A percentile compares a stretch with the other conserved stretches of the same genome.
phyloP scores from a whole-genome alignment of 92 coral and sea anemone genomes.

The Epizoanthus fatuus region DNA sequence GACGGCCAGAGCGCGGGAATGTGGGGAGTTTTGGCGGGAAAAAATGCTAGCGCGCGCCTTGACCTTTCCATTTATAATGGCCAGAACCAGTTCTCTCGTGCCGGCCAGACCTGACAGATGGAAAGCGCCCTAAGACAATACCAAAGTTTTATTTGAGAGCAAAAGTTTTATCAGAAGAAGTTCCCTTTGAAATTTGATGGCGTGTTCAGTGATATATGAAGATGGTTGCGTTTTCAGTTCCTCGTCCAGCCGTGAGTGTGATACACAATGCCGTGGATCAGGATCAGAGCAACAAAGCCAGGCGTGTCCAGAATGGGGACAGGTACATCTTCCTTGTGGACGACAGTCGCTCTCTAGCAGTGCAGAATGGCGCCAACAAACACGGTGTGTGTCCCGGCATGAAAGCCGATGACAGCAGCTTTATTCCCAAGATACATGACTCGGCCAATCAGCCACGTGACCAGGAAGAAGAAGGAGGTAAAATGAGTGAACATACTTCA shows the following conservation, averaged over 20 bases:
- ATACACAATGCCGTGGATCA: constrained; percentile 9
- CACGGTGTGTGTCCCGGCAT: constrained; percentile 3
- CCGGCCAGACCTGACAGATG: too few relatives aligned
- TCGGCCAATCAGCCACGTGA: constrained; percentile 42
- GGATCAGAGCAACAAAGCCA: neutral
- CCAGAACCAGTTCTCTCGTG: too few relatives aligned
- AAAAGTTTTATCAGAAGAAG: too few relatives aligned
- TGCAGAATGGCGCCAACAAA: constrained; percentile 52
- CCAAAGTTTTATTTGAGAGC: too few relatives aligned
- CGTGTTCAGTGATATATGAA: neutral
- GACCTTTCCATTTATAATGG: too few relatives aligned
- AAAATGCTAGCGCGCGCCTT: too few relatives aligned
- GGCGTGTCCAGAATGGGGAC: constrained; percentile 69
- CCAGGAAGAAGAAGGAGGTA: constrained; percentile 68
- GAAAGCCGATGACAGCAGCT: neutral
- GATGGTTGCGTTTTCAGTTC: neutral
- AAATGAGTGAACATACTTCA: neutral
- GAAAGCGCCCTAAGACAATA: too few relatives aligned
- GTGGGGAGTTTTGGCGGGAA: too few relatives aligned
- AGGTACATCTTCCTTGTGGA: constrained; percentile 97
- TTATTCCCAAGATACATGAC: constrained; percentile 34
- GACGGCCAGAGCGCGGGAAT: too few relatives aligned
- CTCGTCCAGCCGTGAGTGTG: constrained; percentile 37
- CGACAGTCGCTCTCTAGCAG: constrained; percentile 72
- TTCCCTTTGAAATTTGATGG: too few relatives aligned